Conservation (phyloP, 2,888 invertebrate genomes). For the Cartodere bifasciata region DNA sequence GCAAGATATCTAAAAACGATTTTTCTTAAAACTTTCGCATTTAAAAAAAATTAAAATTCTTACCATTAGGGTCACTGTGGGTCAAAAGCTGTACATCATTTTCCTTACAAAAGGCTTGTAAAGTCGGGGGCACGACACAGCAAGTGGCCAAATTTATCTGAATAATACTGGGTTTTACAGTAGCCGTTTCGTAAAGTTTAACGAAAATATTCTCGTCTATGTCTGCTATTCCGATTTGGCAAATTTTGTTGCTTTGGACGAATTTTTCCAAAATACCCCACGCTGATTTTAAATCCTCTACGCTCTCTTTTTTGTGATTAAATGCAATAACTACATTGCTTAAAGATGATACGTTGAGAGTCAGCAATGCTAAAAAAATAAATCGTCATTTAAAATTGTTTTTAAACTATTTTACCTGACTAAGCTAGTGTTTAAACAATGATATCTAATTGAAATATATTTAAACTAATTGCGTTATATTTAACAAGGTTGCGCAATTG, state of each 20-base stretch:
- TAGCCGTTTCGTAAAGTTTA: constrained; percentile 61
- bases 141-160: constrained; percentile 89
- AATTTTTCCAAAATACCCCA: constrained; percentile 70
- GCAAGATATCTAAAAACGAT: constrained; percentile 39
- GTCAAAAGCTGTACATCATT: constrained; percentile 88
- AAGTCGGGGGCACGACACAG: constrained; percentile 84
- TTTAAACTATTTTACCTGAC: too few species aligned
- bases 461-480: not conserved
- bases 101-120: constrained; percentile 80
- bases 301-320: constrained; percentile 38
- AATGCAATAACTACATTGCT: constrained; percentile 77
- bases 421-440: not conserved
- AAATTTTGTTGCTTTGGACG: constrained; percentile 48
- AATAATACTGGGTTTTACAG: constrained; percentile 73
- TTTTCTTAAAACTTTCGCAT: constrained; percentile 5
- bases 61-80: constrained; percentile 87
- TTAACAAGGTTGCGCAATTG: too few species aligned
- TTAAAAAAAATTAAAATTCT: constrained; percentile 16
- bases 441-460: constrained; percentile 1
- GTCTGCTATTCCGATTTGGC: constrained; percentile 77
- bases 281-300: constrained; percentile 50
- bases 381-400: constrained; percentile 1
- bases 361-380: constrained; percentile 50
- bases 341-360: constrained; percentile 57
- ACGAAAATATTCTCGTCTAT: constrained; percentile 72